These are phyloP conservation scores for Mesorhabditis belari DNA, from an alignment of 2,888 invertebrate genomes.

Conservation along the genomic window DNA sequence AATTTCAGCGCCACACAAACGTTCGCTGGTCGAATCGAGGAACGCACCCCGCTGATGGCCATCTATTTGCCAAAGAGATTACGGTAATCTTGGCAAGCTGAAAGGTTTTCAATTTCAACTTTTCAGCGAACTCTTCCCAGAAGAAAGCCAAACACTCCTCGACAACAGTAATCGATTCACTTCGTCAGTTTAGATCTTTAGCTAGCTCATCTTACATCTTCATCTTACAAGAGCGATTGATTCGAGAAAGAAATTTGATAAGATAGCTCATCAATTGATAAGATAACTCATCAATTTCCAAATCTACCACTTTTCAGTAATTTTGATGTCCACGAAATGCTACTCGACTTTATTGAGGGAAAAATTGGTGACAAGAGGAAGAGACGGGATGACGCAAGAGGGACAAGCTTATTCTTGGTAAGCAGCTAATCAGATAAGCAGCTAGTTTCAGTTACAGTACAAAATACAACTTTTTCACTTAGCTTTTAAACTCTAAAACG, in stretches of 20 bases:
- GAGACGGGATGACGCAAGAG: not conserved
- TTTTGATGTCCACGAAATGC: constrained; percentile 26
- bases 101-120: not conserved
- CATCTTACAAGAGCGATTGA: too few species aligned
- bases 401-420: not conserved
- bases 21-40: constrained; percentile 13
- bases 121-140: constrained; percentile 11
- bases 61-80: constrained; percentile 8
- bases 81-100: not conserved
- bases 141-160: constrained; percentile 8
- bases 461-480: not conserved
- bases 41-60: constrained; percentile 22
- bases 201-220: too few species aligned
- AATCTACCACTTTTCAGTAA: constrained; percentile 26
- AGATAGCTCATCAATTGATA: too few species aligned
- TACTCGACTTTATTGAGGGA: constrained; percentile 10
- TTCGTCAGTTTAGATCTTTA: constrained; percentile 20
- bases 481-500: not conserved
- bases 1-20: not conserved
- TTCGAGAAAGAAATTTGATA: too few species aligned
- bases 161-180: constrained; percentile 18
- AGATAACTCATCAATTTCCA: too few species aligned
- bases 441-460: not conserved
- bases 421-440: too few species aligned
- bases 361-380: constrained; percentile 1